Evolutionary conservation across 2,888 invertebrate genomes (phyloP).

Genomic region (Cheiracanthium punctorium): DNA sequence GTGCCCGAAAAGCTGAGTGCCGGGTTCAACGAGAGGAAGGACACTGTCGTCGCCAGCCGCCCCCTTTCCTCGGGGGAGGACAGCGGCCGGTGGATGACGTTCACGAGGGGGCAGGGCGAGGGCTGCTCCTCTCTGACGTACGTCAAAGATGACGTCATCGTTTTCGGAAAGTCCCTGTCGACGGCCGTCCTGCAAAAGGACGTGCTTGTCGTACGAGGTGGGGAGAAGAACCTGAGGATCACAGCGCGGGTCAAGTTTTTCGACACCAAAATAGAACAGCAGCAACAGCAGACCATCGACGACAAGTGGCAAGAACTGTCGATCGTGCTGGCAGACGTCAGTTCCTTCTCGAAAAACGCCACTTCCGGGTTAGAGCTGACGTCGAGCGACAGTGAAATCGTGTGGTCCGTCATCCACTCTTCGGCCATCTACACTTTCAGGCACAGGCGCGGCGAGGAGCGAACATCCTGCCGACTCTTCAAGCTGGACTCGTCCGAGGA

Average conservation of each 20-base stretch:
- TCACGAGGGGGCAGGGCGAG: background rate
- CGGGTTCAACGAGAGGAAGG: background rate
- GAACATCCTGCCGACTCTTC: conserved; percentile 33
- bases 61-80: background rate
- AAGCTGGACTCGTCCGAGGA: conserved; percentile 30
- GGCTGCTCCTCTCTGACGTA: conserved; percentile 37
- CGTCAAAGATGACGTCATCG: conserved; percentile 22
- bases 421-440: conserved; percentile 35
- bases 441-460: background rate
- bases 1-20: conserved; percentile 79
- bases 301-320: conserved; percentile 13
- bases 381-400: conserved; percentile 46
- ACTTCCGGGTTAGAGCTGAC: background rate
- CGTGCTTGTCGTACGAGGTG: background rate
- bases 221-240: conserved; percentile 1
- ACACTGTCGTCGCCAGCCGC: background rate
- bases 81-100: conserved; percentile 35
- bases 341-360: conserved; percentile 34
- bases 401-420: conserved; percentile 47
- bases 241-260: conserved; percentile 35
- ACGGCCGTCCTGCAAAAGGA: conserved; percentile 41
- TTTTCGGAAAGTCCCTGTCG: conserved; percentile 36
- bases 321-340: conserved; percentile 41
- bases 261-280: background rate
- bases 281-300: background rate